phyloP scores from a whole-genome alignment of 2,888 invertebrate species.

The Endotricha flammealis region DNA sequence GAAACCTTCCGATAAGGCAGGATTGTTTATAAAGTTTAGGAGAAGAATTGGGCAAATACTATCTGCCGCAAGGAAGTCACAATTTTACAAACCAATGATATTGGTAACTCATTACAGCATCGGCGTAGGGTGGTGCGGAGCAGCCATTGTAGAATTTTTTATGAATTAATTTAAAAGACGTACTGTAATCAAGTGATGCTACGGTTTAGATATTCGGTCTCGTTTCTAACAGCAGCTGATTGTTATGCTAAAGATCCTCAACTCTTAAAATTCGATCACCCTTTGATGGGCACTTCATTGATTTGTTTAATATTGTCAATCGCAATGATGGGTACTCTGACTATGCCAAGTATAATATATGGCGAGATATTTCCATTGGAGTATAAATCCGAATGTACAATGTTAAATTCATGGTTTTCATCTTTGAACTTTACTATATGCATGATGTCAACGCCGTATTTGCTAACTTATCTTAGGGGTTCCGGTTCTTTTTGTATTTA shows the following conservation, averaged over 20 bases:
- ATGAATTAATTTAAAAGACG: too few relatives aligned
- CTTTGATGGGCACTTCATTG: constrained; percentile 16
- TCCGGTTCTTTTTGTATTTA: too few relatives aligned
- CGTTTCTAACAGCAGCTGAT: constrained; percentile 13
- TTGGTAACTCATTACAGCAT: constrained; percentile 22
- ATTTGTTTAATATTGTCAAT: constrained; percentile 21
- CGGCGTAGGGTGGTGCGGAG: constrained; percentile 8
- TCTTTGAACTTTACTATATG: too few relatives aligned
- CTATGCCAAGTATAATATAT: constrained; percentile 20
- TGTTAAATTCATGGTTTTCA: too few relatives aligned
- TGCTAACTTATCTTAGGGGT: too few relatives aligned
- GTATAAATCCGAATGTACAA: too few relatives aligned
- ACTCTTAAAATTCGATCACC: constrained; percentile 11
- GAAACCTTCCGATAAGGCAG: too few relatives aligned
- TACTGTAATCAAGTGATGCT: too few relatives aligned
- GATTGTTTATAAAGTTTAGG: too few relatives aligned
- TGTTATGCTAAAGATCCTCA: constrained; percentile 11
- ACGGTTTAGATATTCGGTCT: constrained; percentile 10
- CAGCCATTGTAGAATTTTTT: too few relatives aligned
- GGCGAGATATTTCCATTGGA: constrained; percentile 28
- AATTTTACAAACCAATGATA: constrained; percentile 26
- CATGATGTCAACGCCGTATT: too few relatives aligned
- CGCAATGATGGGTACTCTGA: constrained; percentile 19
- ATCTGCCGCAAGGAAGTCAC: background rate
- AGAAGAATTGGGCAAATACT: background rate